A percentile compares a stretch with the other conserved stretches of the same genome.
Conservation (phyloP, 1,140 invertebrate genomes). For the Zaprionus gabonicus region DNA sequence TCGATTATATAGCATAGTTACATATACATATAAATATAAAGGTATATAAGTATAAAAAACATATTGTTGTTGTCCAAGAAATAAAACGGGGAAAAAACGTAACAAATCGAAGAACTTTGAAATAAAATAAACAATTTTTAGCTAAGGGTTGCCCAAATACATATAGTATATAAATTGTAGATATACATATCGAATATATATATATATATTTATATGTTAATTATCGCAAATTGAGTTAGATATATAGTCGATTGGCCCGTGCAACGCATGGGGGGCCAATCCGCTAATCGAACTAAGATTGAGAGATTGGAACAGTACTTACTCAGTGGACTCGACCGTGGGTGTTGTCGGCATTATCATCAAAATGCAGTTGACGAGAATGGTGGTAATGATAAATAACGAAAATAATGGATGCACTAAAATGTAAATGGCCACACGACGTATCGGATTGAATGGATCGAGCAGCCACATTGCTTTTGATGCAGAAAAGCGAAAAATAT, state of each 20-base stretch:
- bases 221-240: constrained; percentile 7
- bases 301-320: constrained; percentile 86
- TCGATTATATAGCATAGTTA: constrained; percentile 68
- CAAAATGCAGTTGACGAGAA: constrained; percentile 98
- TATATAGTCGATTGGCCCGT: neutral
- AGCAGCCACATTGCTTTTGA: constrained; percentile 97
- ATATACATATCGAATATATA: constrained; percentile 22
- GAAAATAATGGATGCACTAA: constrained; percentile 99
- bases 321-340: constrained; percentile 98
- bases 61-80: constrained; percentile 21
- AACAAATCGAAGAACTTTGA: constrained; percentile 34
- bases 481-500: constrained; percentile 99
- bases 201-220: neutral
- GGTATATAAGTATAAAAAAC: constrained; percentile 44
- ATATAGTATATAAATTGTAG: constrained; percentile 24
- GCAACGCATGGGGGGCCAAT: constrained; percentile 4
- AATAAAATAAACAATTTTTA: constrained; percentile 28
- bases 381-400: constrained; percentile 98
- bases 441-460: constrained; percentile 98
- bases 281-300: constrained; percentile 21
- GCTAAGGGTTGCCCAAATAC: constrained; percentile 40
- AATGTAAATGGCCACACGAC: constrained; percentile 98
- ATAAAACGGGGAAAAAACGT: constrained; percentile 25
- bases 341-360: constrained; percentile 98
- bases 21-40: constrained; percentile 59